phyloP scores from a whole-genome alignment of 2,113 vertebrate species.

The Carlito syrichta region DNA sequence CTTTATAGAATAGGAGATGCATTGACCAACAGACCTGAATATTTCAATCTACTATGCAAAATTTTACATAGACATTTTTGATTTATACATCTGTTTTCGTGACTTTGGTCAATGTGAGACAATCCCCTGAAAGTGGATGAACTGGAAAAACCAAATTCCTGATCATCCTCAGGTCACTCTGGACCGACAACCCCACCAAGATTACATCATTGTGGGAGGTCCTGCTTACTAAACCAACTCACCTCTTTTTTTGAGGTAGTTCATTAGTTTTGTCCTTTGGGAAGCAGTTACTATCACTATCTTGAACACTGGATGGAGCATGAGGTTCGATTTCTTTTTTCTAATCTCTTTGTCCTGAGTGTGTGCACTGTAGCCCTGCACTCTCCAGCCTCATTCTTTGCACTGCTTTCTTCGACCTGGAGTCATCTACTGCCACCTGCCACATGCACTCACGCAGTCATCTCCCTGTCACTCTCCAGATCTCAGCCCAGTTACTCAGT shows the following conservation, averaged over 20 bases:
- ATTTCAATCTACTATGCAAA: not conserved
- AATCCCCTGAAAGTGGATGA: not conserved
- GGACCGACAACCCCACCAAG: not conserved
- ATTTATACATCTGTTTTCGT: not conserved
- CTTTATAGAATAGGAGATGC: not conserved
- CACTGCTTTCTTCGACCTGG: not conserved
- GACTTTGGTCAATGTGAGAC: not conserved
- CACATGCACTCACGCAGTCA: not conserved
- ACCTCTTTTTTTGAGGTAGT: not conserved
- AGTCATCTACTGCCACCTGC: not conserved
- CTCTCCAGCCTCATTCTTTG: not conserved
- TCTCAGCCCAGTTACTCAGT: not conserved
- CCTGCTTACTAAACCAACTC: not conserved
- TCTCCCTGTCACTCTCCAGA: not conserved
- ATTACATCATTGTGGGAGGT: too few relatives aligned
- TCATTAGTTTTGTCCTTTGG: not conserved
- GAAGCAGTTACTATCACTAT: not conserved
- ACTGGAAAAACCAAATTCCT: not conserved
- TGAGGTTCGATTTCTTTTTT: not conserved
- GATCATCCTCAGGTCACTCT: not conserved
- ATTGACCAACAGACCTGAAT: not conserved
- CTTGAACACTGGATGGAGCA: not conserved
- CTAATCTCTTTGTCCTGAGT: not conserved
- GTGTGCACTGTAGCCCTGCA: fast-evolving
- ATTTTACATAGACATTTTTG: not conserved